Conservation (phyloP, 2,797 vertebrate species). For the Catamblyrhynchus diadema region DNA sequence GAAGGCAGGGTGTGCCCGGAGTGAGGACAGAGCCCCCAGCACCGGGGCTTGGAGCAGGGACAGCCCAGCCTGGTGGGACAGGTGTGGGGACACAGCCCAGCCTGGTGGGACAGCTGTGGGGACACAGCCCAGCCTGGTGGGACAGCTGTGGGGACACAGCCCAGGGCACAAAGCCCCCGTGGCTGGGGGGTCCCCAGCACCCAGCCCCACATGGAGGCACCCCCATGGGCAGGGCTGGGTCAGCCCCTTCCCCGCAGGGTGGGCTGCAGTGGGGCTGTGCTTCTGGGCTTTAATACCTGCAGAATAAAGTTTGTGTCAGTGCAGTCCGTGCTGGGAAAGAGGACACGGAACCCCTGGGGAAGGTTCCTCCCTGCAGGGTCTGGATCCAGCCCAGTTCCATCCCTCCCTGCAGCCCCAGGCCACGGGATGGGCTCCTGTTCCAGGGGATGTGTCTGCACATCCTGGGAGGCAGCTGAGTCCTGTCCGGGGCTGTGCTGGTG, state of each 20-base stretch:
- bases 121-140: no score
- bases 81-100: rapidly evolving
- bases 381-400: rapidly evolving
- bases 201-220: not conserved
- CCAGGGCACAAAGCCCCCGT: not conserved
- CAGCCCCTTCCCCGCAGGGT: not conserved
- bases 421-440: rapidly evolving
- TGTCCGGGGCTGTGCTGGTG: rapidly evolving
- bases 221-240: rapidly evolving
- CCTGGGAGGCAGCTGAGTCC: not conserved
- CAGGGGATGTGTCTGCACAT: rapidly evolving
- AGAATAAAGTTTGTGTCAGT: slow-evolving; percentile 78
- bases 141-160: rapidly evolving
- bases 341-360: not conserved
- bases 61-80: not conserved
- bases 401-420: rapidly evolving
- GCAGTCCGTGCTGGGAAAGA: slow-evolving; percentile 25
- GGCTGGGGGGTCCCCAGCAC: not conserved
- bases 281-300: slow-evolving; percentile 68
- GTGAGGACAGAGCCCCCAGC: not conserved
- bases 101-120: no score
- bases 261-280: not conserved
- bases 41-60: not conserved
- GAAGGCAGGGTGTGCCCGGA: not conserved
- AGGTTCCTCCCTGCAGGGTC: not conserved